A percentile compares a stretch with the other conserved stretches of the same genome.
Conservation (phyloP, 2,797 vertebrate genomes). For the Huso huso region DNA sequence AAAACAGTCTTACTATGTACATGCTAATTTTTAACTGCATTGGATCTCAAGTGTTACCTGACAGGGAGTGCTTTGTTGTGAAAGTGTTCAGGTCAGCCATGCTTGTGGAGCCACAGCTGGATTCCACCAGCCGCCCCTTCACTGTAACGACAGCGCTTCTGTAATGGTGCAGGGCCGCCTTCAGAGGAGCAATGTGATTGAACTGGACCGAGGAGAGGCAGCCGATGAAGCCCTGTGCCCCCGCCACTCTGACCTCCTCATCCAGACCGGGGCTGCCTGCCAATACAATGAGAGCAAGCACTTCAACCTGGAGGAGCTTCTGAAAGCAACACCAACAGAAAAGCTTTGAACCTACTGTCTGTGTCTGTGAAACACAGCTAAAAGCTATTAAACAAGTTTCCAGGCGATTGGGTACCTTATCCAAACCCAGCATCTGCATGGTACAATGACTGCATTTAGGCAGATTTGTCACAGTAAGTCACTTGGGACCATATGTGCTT, state of each 20-base stretch:
- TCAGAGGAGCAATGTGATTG: slow-evolving; percentile 81
- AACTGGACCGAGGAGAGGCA: slow-evolving; percentile 91
- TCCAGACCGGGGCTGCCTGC: slow-evolving; percentile 63
- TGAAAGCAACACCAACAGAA: too few relatives aligned
- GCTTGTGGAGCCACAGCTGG: slow-evolving; percentile 61
- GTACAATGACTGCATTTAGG: too few relatives aligned
- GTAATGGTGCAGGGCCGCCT: slow-evolving; percentile 79
- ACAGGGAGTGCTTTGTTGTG: slow-evolving; percentile 69
- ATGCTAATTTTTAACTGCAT: too few relatives aligned
- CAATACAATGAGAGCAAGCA: slow-evolving; percentile 20
- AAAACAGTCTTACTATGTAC: too few relatives aligned
- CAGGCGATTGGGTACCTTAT: too few relatives aligned
- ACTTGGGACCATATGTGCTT: too few relatives aligned
- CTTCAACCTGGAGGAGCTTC: too few relatives aligned
- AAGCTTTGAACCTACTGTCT: too few relatives aligned
- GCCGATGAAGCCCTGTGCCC: slow-evolving; percentile 75
- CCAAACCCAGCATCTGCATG: too few relatives aligned
- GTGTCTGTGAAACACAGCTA: too few relatives aligned
- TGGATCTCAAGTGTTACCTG: slow-evolving; percentile 55
- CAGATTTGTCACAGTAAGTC: too few relatives aligned
- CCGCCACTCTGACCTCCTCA: slow-evolving; percentile 69
- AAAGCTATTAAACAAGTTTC: too few relatives aligned
- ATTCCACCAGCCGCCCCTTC: slow-evolving; percentile 68
- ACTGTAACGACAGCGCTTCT: slow-evolving; percentile 68
- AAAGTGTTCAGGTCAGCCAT: slow-evolving; percentile 60